Base-by-base conservation (phyloP, 92 coral and sea anemone genomes). In the Phenganax subtilis region DNA sequence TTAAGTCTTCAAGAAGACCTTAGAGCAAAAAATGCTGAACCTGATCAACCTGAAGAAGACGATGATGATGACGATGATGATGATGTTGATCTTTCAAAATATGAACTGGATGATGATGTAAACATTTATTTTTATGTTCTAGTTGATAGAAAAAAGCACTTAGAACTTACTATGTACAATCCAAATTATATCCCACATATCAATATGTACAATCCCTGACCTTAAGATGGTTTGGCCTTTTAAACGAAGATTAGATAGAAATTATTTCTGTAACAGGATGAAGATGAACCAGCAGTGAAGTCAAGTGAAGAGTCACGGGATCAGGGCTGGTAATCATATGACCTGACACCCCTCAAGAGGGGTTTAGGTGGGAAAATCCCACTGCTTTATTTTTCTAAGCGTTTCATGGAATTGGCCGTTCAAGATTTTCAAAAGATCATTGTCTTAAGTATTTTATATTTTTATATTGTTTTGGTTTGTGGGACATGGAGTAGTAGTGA, bases 11-110 rank as follows among this genome's bases (percentile, higher is more conserved):
- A 51, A 29, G 72, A 61, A 66, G 72, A 31, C 37, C 52, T 66
- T 53, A 51, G n/a, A n/a, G n/a, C n/a, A n/a, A n/a, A n/a, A n/a
- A n/a, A n/a, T n/a, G n/a, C n/a, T n/a, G n/a, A n/a, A 12, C 90
- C 72, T 6, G 82, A 63, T 30, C 73, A 88, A 6, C 86, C 84
- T 2, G 92, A 84, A 11, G 80, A 88, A 12, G 93, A 90, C 10
- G 97, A 90, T 12, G 92, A 89, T 51, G 93, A 89, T 12, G 90
- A 89, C 53, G 90, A 86, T 15, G 96, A 89, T 1, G 90, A 87
- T 53, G 96, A 76, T 10, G 98, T 90, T 58, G 98, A 94, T 87
- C 53, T 92, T 29, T 94, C 98, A 87, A 94, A 94, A 64, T 94
- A 94, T 71, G 88, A 91, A 82, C 83, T 94, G 68, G 97, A 89